A percentile compares a stretch with the other conserved stretches of the same genome.
phyloP scores from a whole-genome alignment of 2,113 vertebrate genomes.

The Nyctibius bracteatus region DNA sequence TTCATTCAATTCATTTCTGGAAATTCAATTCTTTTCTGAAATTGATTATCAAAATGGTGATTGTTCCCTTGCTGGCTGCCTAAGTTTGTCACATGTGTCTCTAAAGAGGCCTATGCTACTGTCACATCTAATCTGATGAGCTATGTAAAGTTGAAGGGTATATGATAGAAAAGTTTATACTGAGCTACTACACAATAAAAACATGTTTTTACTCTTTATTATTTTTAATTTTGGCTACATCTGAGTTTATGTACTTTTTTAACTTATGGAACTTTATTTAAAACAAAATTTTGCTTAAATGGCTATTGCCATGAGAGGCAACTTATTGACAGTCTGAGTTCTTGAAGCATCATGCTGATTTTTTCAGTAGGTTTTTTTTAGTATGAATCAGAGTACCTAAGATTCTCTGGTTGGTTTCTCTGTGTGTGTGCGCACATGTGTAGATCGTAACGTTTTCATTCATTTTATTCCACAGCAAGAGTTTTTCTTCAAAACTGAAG shows the following conservation, averaged over 20 bases:
- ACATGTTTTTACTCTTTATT: neutral
- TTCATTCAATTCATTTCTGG: constrained; percentile 14
- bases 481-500: neutral
- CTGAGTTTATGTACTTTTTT: neutral
- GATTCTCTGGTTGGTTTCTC: neutral
- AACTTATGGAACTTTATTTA: neutral
- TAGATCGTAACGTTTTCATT: neutral
- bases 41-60: constrained; percentile 30
- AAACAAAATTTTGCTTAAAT: neutral
- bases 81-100: neutral
- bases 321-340: neutral
- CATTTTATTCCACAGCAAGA: neutral
- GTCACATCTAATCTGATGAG: neutral
- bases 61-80: neutral
- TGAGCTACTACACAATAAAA: neutral
- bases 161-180: neutral
- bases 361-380: neutral
- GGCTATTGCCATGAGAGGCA: neutral
- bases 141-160: neutral
- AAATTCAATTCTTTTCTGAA: constrained; percentile 35
- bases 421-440: rapidly evolving
- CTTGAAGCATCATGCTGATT: neutral
- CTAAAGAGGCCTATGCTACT: neutral
- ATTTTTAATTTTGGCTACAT: neutral
- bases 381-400: too few relatives aligned